These are phyloP conservation scores for Spodoptera litura DNA, from an alignment of 1,140 invertebrate genomes.

Conservation along the genomic window DNA sequence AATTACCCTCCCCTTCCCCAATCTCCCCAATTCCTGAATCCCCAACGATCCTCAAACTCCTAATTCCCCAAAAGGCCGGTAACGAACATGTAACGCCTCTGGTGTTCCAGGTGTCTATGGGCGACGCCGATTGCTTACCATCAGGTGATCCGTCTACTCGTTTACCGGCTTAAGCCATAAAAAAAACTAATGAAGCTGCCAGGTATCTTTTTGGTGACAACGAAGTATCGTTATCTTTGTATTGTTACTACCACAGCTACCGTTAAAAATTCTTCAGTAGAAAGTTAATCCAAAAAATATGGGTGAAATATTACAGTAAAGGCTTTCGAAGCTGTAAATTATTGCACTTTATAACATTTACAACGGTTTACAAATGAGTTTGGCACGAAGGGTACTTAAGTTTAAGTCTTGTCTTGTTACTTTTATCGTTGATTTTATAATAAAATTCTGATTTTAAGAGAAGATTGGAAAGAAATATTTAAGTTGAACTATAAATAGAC, in stretches of 20 bases:
- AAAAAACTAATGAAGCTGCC: too few species aligned
- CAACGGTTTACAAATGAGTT: not conserved
- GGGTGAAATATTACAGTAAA: not conserved
- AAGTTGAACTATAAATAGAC: too few species aligned
- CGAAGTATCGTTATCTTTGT: not conserved
- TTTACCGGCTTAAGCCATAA: too few species aligned
- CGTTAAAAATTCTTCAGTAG: not conserved
- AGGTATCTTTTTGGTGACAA: not conserved
- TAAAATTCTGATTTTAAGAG: too few species aligned
- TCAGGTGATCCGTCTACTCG: not conserved
- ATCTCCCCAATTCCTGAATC: too few species aligned
- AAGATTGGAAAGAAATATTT: too few species aligned
- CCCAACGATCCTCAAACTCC: too few species aligned
- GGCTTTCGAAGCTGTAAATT: conserved; percentile 15
- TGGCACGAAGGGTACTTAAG: not conserved
- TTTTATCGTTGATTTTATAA: not conserved
- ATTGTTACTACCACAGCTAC: not conserved
- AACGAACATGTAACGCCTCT: too few species aligned
- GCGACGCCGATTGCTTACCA: too few species aligned
- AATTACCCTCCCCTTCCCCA: too few species aligned
- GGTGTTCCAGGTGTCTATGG: too few species aligned
- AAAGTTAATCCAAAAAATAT: conserved; percentile 34
- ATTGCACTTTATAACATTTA: conserved; percentile 12
- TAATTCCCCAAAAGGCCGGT: too few species aligned
- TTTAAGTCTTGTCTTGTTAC: not conserved